Conservation (phyloP, 2,113 vertebrate genomes). For the Amblyopsis rosae region DNA sequence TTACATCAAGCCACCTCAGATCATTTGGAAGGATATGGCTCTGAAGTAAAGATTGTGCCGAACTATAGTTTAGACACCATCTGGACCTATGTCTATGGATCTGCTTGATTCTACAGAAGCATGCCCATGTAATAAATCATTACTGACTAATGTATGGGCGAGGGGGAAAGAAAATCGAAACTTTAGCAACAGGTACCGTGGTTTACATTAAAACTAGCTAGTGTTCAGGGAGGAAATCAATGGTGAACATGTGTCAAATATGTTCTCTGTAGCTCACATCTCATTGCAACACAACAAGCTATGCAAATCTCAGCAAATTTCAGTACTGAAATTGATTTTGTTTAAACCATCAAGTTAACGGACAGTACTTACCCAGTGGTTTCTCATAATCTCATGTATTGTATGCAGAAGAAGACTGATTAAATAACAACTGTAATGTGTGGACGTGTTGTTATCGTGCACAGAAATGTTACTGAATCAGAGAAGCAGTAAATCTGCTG, state of each 20-base stretch:
- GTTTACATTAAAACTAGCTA: too few species aligned
- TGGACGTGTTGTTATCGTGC: not conserved
- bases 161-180: not conserved
- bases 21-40: slow-evolving; percentile 8
- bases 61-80: slow-evolving; percentile 64
- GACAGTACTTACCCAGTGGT: not conserved
- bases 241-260: not conserved
- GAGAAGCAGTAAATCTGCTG: not conserved
- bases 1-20: slow-evolving; percentile 33
- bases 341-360: not conserved
- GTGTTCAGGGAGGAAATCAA: too few species aligned
- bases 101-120: slow-evolving; percentile 29
- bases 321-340: not conserved
- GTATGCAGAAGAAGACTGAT: not conserved
- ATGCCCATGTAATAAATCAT: slow-evolving; percentile 16
- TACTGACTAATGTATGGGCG: slow-evolving; percentile 27
- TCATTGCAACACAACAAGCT: not conserved
- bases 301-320: not conserved
- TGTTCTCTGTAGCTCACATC: not conserved
- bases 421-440: not conserved
- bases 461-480: not conserved
- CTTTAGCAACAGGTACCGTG: too few species aligned
- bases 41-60: slow-evolving; percentile 37
- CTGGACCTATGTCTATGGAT: slow-evolving; percentile 44
- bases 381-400: not conserved